Base-by-base conservation (phyloP, 2,888 invertebrate species). In the Eristalinus aeneus region DNA sequence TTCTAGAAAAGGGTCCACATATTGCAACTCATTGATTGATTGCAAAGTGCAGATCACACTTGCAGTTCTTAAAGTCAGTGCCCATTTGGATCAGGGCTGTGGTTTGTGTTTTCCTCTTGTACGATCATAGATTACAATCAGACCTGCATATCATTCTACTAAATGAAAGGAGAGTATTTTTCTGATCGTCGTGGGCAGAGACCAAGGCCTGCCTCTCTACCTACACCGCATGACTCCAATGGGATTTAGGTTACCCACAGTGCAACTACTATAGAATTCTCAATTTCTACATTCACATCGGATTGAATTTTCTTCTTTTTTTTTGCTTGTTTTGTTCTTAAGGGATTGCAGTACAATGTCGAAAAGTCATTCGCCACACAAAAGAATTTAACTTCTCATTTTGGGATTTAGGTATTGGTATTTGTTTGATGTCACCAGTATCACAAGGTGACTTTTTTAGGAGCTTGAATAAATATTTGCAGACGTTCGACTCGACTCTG, bases 121-220 rank as follows among this genome's bases (percentile, higher is more conserved):
- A 68, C 76, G 72, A 81, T 81, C 76, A 65, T 81, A 68, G 85
- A 85, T 85, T 81, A 73, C 39, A 31, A 85, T 85, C 85, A 77
- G 76, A 76, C 84, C 80, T 85, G 85, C 81, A 85, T 81, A 81
- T 81, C 81, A 85, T 76, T 76, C 81, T 73, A 69, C 85, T 85
- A 77, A 85, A 85, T 72, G 84, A 85, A 80, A 80, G 75, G 67
- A 80, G 63, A 73, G 72, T 81, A 73, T 77, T 63, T 71, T n/a
- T 60, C 32, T 31, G 68, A 22, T 46, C 34, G 39, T 78, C 64
- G 81, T 85, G 73, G 76, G 68, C 64, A 76, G 76, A 68, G 39
- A 56, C 65, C 72, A 23, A 58, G 60, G 23, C 75, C 65, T 71
- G 75, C 23, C 71, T 75, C 27, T 67, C 32, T 69, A 65, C 32